Conservation (phyloP, 2,888 invertebrate genomes). For the Microchrysa polita region DNA sequence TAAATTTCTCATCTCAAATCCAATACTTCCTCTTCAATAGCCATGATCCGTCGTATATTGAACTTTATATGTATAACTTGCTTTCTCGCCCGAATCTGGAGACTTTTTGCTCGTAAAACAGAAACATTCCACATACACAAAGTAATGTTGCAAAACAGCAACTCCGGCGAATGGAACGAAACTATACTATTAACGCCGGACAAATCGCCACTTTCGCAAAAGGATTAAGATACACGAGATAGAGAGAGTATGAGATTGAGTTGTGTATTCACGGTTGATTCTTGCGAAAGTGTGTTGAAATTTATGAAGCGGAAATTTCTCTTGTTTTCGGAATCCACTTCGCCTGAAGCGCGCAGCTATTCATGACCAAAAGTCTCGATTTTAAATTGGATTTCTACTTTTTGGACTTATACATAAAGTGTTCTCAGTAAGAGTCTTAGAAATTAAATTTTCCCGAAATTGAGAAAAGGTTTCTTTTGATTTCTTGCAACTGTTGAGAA, state of each 20-base stretch:
- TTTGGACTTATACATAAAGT: background rate
- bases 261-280: background rate
- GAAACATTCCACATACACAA: background rate
- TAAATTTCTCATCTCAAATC: too few species aligned
- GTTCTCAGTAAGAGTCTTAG: background rate
- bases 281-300: conserved; percentile 34
- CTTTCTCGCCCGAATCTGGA: too few species aligned
- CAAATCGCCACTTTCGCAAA: background rate
- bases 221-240: background rate
- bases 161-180: background rate
- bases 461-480: background rate
- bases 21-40: too few species aligned
- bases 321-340: conserved; percentile 16
- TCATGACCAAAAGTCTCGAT: background rate
- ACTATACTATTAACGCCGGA: background rate
- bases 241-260: too few species aligned
- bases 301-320: conserved; percentile 47
- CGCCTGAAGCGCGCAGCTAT: background rate
- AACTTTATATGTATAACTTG: too few species aligned
- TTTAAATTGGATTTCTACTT: conserved; percentile 1
- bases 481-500: background rate
- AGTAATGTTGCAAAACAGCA: background rate
- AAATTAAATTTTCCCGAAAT: background rate
- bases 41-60: too few species aligned
- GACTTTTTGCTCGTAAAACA: background rate